A percentile compares a stretch with the other conserved stretches of the same genome.
phyloP scores from a whole-genome alignment of 2,888 invertebrate species.

The Latrodectus elegans region DNA sequence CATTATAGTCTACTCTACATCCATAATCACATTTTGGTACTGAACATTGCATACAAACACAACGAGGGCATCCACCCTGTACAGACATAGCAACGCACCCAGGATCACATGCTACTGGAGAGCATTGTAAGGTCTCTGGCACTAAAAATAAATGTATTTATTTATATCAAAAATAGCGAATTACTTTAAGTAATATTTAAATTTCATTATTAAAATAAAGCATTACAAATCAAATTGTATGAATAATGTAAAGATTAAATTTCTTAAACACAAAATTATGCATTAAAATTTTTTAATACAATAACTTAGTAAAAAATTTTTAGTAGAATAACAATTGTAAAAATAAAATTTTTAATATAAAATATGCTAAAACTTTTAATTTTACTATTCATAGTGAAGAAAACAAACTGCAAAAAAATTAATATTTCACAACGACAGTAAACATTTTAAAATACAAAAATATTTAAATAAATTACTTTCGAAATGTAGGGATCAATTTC shows the following conservation, averaged over 20 bases:
- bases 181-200: background rate
- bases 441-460: too few species aligned
- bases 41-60: conserved; percentile 10
- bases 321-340: too few species aligned
- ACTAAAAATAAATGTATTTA: background rate
- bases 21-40: conserved; percentile 14
- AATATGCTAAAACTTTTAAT: too few species aligned
- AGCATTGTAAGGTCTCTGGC: background rate
- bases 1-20: conserved; percentile 21
- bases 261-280: background rate
- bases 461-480: too few species aligned
- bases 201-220: background rate
- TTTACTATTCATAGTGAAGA: too few species aligned
- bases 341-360: too few species aligned
- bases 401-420: too few species aligned
- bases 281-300: too few species aligned
- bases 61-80: background rate
- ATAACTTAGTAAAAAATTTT: too few species aligned
- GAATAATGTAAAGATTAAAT: background rate
- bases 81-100: background rate
- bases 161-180: background rate
- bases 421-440: too few species aligned
- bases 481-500: too few species aligned
- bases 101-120: conserved; percentile 19
- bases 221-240: background rate